These are phyloP conservation scores for Phalloptychus januarius DNA, from an alignment of 2,797 vertebrate genomes.

Conservation along the genomic window DNA sequence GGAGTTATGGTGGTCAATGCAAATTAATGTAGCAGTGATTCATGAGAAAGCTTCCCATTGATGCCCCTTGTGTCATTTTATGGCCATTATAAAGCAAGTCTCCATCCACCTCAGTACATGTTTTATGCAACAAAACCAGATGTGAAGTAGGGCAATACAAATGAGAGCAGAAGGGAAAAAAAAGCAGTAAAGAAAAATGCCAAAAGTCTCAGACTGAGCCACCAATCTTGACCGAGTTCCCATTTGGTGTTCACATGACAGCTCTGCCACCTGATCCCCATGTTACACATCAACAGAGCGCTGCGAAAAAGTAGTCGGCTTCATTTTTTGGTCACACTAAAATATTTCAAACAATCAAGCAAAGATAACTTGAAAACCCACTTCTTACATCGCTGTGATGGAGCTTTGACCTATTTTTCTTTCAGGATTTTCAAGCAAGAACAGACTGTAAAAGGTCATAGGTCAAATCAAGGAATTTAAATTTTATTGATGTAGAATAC, in stretches of 20 bases:
- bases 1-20: slow-evolving; percentile 58
- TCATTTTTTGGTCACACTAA: background rate
- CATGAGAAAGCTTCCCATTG: slow-evolving; percentile 40
- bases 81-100: slow-evolving; percentile 58
- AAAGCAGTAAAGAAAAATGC: slow-evolving; percentile 2
- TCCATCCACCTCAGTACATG: slow-evolving; percentile 35
- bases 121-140: slow-evolving; percentile 41
- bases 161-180: slow-evolving; percentile 16
- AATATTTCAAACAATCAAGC: background rate
- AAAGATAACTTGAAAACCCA: background rate
- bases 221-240: slow-evolving; percentile 1
- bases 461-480: background rate
- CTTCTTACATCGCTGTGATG: background rate
- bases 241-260: slow-evolving; percentile 23
- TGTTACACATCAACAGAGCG: slow-evolving; percentile 33
- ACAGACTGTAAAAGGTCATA: background rate
- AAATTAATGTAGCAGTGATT: slow-evolving; percentile 62
- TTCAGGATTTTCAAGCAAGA: background rate
- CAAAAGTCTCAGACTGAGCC: slow-evolving; percentile 15
- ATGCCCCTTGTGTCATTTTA: slow-evolving; percentile 59
- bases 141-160: slow-evolving; percentile 39
- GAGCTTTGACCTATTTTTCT: background rate
- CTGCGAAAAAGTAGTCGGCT: background rate
- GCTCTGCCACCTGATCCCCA: slow-evolving; percentile 32
- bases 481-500: background rate